Base-by-base conservation (phyloP, 2,888 invertebrate species). In the Volucella inanis region DNA sequence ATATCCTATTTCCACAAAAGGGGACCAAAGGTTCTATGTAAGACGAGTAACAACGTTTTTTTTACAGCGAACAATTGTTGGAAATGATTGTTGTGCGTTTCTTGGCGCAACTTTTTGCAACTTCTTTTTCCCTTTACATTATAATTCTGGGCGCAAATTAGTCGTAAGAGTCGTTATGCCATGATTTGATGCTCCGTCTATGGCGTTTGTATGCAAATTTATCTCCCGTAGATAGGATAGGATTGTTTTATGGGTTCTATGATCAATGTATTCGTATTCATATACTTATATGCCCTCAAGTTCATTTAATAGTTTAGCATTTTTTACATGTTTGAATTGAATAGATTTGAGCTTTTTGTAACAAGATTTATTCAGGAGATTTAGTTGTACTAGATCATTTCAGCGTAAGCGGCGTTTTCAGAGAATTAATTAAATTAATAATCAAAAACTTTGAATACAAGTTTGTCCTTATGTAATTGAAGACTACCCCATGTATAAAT, bases 51-150 rank as follows among this genome's bases (percentile, higher is more conserved):
- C 72, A 64, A 9, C 47, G 55, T 75, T 11, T 57, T 57, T n/a
- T 11, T 50, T 11, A 50, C 50, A 11, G 14, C 18, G 57, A 50
- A 59, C 59, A 59, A 65, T 57, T 65, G 57, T 49, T 75, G 65
- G 57, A 65, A 75, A 75, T 65, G 65, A 55, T 14, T 62, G 50
- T 52, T 65, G 62, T 18, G 31, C 31, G 4, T 49, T 18, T 41
- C 15, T 43, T 45, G 8, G 31, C 9, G 22, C 2, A 22, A 18
- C 54, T 15, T n/a, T 50, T 9, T 50, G 15, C 1, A 50, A 50
- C n/a, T n/a, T 45, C 22, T 14, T 61, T 61, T 38, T 64, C 15
- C 49, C 11, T 64, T 64, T 15, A 14, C 38, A 43, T 64, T 39
- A 4, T 12, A 62, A 62, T 62, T 62, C 49, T 18, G 12, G 49